A percentile compares a stretch with the other conserved stretches of the same genome.
Evolutionary conservation across 2,113 vertebrate genomes (phyloP).

Genomic region (Megalops atlanticus): DNA sequence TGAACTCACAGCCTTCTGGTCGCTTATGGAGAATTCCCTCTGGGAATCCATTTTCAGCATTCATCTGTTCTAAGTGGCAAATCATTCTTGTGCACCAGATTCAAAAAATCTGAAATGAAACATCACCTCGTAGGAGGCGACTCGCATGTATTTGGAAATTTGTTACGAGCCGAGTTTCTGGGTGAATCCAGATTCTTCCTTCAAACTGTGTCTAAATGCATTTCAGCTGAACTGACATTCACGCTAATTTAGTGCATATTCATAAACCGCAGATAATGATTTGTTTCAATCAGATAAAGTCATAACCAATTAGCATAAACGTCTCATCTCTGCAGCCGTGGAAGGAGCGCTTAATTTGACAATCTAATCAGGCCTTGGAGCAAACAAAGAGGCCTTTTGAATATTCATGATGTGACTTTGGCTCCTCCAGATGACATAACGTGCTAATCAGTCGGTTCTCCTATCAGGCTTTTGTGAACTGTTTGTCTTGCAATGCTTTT

Average conservation of each 20-base stretch:
- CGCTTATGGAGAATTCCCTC: not conserved
- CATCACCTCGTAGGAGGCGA: not conserved
- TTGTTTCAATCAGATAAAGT: conserved; percentile 9
- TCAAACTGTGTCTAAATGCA: not conserved
- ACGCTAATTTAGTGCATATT: not conserved
- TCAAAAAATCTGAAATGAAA: not conserved
- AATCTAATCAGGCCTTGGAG: conserved; percentile 9
- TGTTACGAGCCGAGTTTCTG: not conserved
- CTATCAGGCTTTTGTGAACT: conserved; percentile 46
- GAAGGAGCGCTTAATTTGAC: conserved; percentile 16
- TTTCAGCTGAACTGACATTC: not conserved
- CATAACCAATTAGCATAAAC: conserved; percentile 20
- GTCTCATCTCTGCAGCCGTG: not conserved
- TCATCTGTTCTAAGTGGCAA: not conserved
- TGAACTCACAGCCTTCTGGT: not conserved
- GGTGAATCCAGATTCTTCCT: not conserved
- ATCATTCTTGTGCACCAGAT: not conserved
- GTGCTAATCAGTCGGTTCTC: not conserved
- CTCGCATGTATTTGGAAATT: not conserved
- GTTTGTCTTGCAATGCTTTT: conserved; percentile 59
- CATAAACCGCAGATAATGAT: not conserved
- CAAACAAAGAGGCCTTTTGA: conserved; percentile 6
- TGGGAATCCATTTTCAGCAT: not conserved
- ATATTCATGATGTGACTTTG: not conserved
- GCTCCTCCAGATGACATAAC: not conserved